Base-by-base conservation (phyloP, 1,140 invertebrate genomes). In the Drosophila quadrilineata region DNA sequence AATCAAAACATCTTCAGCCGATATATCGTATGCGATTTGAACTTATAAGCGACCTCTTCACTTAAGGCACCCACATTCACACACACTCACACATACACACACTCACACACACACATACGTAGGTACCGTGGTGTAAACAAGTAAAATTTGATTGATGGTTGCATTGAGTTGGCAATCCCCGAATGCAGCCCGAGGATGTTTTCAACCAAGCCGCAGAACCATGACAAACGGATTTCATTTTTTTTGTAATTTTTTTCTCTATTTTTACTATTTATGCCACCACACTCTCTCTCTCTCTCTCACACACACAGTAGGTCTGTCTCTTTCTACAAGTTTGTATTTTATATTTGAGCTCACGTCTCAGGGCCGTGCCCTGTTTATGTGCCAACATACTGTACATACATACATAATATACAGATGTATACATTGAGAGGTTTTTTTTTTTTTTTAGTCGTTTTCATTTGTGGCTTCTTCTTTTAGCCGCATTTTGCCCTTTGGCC, bases 401-500 rank as follows among this genome's bases (percentile, higher is more conserved):
- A 12, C 10, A 14, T 6, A 31, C 10, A 43, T 17, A 40, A 33
- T 28, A 31, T 50, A 28, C 14, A 33, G 10, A 43, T 9, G 33
- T 14, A 29, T 1, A 43, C 21, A 41, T 29, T 8, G 10, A 14
- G 8, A 41, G n/a, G 9, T 33, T 8, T 6, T 22, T 16, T 38
- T 33, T 16, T 56, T 33, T 8, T 31, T 24, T 3, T 10, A 31
- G 33, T 49, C 65, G 24, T 8, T 41, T 49, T 22, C 31, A 17
- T 60, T 49, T 24, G 46, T 53, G 50, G 48, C 36, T 59, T 50
- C 36, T 59, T 50, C 56, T 46, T 50, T 52, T 56, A 58, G 69
- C 45, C 50, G 59, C 46, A n/a, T 46, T 84, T 64, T 75, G 77
- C 84, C 84, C 84, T 87, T 87, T 79, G 71, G 84, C 84, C 84